phyloP scores from a whole-genome alignment of 2,888 invertebrate genomes.

The Drosophila buzzatii region DNA sequence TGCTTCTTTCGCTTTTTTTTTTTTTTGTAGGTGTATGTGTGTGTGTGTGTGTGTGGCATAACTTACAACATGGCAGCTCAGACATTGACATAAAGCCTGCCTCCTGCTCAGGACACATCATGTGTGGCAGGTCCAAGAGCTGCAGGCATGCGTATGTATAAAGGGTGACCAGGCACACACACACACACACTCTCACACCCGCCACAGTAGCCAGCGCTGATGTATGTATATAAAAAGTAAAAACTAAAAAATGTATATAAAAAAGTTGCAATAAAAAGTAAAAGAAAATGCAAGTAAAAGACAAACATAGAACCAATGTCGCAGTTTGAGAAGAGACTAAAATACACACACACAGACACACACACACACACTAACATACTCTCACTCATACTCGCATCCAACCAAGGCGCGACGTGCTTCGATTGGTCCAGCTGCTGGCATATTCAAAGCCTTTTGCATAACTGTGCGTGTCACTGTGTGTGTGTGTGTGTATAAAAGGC shows the following conservation, averaged over 20 bases:
- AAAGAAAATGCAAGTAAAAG: slow-evolving; percentile 74
- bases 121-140: slow-evolving; percentile 47
- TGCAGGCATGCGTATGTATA: slow-evolving; percentile 67
- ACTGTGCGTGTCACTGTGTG: slow-evolving; percentile 37
- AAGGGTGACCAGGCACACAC: slow-evolving; percentile 29
- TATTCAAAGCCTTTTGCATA: slow-evolving; percentile 60
- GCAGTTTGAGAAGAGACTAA: slow-evolving; percentile 31
- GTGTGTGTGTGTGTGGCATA: slow-evolving; percentile 56
- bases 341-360: slow-evolving; percentile 19
- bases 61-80: slow-evolving; percentile 79
- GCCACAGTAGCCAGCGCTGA: slow-evolving; percentile 45
- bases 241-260: slow-evolving; percentile 62
- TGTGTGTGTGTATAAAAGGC: slow-evolving; percentile 22
- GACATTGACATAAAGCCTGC: slow-evolving; percentile 75
- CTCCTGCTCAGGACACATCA: slow-evolving; percentile 29
- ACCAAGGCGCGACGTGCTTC: slow-evolving; percentile 67
- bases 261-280: slow-evolving; percentile 45
- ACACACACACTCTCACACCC: slow-evolving; percentile 26
- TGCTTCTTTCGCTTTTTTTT: slow-evolving; percentile 1
- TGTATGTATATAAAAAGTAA: slow-evolving; percentile 51
- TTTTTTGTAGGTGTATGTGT: slow-evolving; percentile 21
- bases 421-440: slow-evolving; percentile 68
- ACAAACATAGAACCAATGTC: slow-evolving; percentile 60
- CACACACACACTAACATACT: neutral
- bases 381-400: neutral